Conservation (phyloP, 2,888 invertebrate genomes). For the Petrophora chlorosata region DNA sequence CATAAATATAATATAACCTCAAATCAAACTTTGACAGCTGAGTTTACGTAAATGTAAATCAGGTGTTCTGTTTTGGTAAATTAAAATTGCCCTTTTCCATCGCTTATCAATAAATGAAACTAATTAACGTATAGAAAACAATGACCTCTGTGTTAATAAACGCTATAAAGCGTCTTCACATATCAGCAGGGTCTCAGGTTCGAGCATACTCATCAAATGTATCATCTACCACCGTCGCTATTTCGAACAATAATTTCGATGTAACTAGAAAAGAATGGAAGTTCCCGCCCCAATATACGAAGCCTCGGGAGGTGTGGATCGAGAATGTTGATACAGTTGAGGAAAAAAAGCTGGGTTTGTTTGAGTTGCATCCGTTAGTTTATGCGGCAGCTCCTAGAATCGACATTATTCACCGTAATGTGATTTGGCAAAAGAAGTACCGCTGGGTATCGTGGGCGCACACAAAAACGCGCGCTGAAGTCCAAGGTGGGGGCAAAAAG, state of each 20-base stretch:
- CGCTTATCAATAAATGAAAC: too few relatives aligned
- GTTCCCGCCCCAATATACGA: constrained; percentile 80
- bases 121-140: too few relatives aligned
- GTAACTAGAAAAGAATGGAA: constrained; percentile 74
- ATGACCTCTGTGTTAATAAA: constrained; percentile 68
- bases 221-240: constrained; percentile 38
- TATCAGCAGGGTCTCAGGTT: constrained; percentile 55
- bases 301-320: constrained; percentile 92
- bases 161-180: constrained; percentile 65
- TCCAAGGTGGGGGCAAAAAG: constrained; percentile 94
- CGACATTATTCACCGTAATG: constrained; percentile 93
- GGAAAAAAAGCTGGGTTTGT: constrained; percentile 91
- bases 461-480: constrained; percentile 92
- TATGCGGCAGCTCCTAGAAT: constrained; percentile 93
- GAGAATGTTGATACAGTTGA: constrained; percentile 91
- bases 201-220: constrained; percentile 54
- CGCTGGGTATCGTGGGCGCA: constrained; percentile 91
- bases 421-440: constrained; percentile 93
- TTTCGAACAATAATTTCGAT: constrained; percentile 48
- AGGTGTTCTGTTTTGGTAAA: too few relatives aligned
- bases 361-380: constrained; percentile 95
- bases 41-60: too few relatives aligned
- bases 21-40: too few relatives aligned
- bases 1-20: too few relatives aligned
- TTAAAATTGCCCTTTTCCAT: too few relatives aligned